phyloP scores from a whole-genome alignment of 1,140 invertebrate genomes.

The Whitmania pigra region DNA sequence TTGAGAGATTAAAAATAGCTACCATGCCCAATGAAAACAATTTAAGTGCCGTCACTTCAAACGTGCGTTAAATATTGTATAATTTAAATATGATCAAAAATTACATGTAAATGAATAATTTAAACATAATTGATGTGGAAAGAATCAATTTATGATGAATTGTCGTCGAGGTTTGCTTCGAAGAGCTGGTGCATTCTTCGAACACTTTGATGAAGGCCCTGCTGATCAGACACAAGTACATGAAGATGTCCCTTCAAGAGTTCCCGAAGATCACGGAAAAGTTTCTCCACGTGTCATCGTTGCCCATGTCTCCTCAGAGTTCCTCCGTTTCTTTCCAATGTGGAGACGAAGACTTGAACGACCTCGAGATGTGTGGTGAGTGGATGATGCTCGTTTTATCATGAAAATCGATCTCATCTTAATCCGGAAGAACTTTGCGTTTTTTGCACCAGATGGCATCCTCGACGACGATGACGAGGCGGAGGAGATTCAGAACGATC shows the following conservation, averaged over 20 bases:
- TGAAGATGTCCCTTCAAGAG: constrained; percentile 71
- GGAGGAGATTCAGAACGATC: neutral
- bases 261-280: constrained; percentile 71
- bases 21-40: too few relatives aligned
- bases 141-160: neutral
- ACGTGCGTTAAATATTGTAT: too few relatives aligned
- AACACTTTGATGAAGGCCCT: constrained; percentile 72
- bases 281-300: constrained; percentile 50
- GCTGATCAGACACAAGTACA: constrained; percentile 68
- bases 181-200: constrained; percentile 76
- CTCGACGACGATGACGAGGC: neutral
- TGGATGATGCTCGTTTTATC: neutral
- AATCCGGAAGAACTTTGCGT: too few relatives aligned
- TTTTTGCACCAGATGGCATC: neutral
- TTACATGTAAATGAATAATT: too few relatives aligned
- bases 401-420: too few relatives aligned
- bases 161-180: constrained; percentile 62
- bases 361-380: neutral
- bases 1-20: too few relatives aligned
- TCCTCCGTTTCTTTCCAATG: neutral
- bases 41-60: too few relatives aligned
- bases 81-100: too few relatives aligned
- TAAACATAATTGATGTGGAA: too few relatives aligned
- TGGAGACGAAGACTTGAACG: neutral
- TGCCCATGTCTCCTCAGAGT: neutral